Base-by-base conservation (phyloP, 2,888 invertebrate genomes). In the Platerodrilus igneus region DNA sequence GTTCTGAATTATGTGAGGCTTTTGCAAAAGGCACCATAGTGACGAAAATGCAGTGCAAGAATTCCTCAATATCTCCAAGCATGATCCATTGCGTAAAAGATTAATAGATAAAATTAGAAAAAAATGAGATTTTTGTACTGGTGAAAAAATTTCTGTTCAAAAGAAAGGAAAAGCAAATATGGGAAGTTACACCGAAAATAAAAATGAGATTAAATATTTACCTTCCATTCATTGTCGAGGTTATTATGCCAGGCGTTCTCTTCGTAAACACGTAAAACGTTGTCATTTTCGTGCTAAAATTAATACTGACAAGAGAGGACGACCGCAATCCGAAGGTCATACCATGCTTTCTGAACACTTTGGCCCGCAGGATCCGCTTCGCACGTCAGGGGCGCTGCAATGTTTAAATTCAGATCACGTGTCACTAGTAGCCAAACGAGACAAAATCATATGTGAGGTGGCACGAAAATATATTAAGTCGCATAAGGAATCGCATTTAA, bases 371-470 rank as follows among this genome's bases (percentile, higher is more conserved):
- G 49, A 51, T 32, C 10, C 22, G 10, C 38, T 53, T 16, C 38
- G 32, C 32, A 16, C 13, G 25, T 37, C 32, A 37, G 51, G 47
- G n/a, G 8, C 48, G 9, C 35, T 49, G 11, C 40, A 30, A 17
- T 30, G 34, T 25, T 30, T 52, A 33, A 21, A 22, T 26, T 44
- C 49, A 4, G 43, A 43, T 31, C 42, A 51, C 14, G 23, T 51
- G 8, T 45, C 48, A 5, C 10, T 50, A 26, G 39, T 41, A 4
- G 48, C 47, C 1, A 53, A 48, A 38, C 42, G 30, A 32, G 51
- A 50, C 30, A 4, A 22, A 31, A 41, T 48, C 6, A 51, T 53
- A 26, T 50, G 48, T 33, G 50, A 51, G 37, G 48, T 51, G 23
- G 50, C 20, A 5, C n/a, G 41, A 14, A 14, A 31, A 18, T 42